Conservation (phyloP, 2,797 vertebrate genomes). For the Cetoscarus ocellatus region DNA sequence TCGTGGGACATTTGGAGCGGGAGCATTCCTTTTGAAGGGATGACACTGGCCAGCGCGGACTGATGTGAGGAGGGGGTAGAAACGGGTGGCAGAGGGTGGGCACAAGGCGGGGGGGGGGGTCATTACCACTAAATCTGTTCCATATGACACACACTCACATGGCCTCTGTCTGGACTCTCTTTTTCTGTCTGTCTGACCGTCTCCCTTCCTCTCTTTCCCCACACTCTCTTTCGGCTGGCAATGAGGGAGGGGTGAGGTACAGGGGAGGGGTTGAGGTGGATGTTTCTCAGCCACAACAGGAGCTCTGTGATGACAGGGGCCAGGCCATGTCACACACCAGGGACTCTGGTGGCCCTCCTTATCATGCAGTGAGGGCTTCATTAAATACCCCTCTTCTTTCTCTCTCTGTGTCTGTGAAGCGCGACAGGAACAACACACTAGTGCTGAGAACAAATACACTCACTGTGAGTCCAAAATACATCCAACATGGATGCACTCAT, state of each 20-base stretch:
- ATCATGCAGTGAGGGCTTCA: conserved; percentile 63
- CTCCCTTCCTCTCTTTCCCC: conserved; percentile 31
- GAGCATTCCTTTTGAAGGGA: conserved; percentile 84
- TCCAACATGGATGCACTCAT: neutral
- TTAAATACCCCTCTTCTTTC: conserved; percentile 46
- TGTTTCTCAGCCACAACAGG: conserved; percentile 78
- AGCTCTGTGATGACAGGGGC: conserved; percentile 77
- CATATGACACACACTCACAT: conserved; percentile 96
- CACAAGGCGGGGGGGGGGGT: conserved; percentile 41
- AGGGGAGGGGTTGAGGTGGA: conserved; percentile 42
- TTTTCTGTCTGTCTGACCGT: conserved; percentile 63
- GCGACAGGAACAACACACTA: conserved; percentile 27
- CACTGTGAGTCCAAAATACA: conserved; percentile 5
- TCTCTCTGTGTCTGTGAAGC: conserved; percentile 30
- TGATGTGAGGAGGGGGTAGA: conserved; percentile 24
- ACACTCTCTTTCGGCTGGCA: conserved; percentile 27
- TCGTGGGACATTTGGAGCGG: conserved; percentile 70
- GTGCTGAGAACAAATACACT: conserved; percentile 12
- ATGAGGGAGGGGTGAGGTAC: conserved; percentile 35
- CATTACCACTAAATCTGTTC: conserved; percentile 92
- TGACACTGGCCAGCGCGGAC: conserved; percentile 71
- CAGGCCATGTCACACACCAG: conserved; percentile 74
- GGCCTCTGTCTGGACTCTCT: conserved; percentile 83
- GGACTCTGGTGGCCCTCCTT: conserved; percentile 70
- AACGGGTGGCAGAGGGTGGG: conserved; percentile 64